A percentile compares a stretch with the other conserved stretches of the same genome.
These are phyloP conservation scores for Scaptomyza polygonia DNA, from an alignment of 2,888 invertebrate genomes.

Conservation along the genomic window DNA sequence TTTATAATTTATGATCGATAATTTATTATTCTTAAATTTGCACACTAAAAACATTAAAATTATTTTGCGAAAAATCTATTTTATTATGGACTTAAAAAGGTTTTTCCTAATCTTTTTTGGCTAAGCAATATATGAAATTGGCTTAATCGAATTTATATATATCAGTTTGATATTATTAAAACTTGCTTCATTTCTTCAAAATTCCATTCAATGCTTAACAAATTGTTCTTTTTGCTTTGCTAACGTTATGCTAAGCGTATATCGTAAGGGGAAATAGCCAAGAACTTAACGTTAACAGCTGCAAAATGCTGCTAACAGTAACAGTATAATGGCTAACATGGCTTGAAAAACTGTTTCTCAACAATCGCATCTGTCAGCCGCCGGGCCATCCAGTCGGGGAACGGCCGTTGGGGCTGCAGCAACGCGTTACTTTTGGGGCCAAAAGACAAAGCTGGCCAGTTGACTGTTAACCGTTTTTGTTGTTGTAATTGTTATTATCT, in stretches of 20 bases:
- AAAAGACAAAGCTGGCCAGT: constrained; percentile 14
- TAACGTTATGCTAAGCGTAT: constrained; percentile 40
- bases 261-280: constrained; percentile 71
- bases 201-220: too few species aligned
- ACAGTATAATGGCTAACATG: constrained; percentile 10
- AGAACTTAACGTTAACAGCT: constrained; percentile 13
- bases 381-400: constrained; percentile 57
- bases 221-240: neutral
- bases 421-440: constrained; percentile 33
- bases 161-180: too few species aligned
- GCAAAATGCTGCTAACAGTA: constrained; percentile 27
- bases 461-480: constrained; percentile 1
- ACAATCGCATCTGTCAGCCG: constrained; percentile 12
- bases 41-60: constrained; percentile 39
- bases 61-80: too few species aligned
- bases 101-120: too few species aligned
- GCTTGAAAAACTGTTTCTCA: neutral
- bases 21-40: constrained; percentile 51
- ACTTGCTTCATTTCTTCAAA: too few species aligned
- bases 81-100: too few species aligned
- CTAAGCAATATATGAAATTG: too few species aligned
- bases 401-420: constrained; percentile 52
- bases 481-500: constrained; percentile 16
- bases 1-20: constrained; percentile 64
- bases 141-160: too few species aligned